A percentile compares a stretch with the other conserved stretches of the same genome.
phyloP scores from a whole-genome alignment of 2,888 invertebrate genomes.

The Drosophila nigricruria region DNA sequence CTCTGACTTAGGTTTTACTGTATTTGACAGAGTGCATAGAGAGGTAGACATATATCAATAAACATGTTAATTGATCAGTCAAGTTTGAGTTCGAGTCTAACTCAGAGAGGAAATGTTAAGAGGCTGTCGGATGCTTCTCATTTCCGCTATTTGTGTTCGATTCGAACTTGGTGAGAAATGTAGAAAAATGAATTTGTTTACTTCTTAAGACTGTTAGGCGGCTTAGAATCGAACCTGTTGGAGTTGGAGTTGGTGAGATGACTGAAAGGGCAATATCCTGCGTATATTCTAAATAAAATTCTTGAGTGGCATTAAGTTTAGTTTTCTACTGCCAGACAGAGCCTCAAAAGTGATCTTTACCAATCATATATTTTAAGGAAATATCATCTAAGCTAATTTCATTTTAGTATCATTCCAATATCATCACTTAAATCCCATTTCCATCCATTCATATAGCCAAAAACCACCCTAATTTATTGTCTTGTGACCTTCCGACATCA shows the following conservation, averaged over 20 bases:
- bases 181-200: background rate
- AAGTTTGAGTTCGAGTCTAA: background rate
- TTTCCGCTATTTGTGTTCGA: background rate
- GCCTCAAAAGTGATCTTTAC: too few relatives aligned
- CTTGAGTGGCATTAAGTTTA: too few relatives aligned
- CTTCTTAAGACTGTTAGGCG: background rate
- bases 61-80: background rate
- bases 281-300: too few relatives aligned
- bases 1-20: background rate
- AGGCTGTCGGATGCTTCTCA: background rate
- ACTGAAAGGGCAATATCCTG: too few relatives aligned
- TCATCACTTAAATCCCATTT: background rate
- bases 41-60: background rate
- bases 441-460: too few relatives aligned
- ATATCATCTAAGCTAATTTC: too few relatives aligned
- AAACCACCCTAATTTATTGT: background rate
- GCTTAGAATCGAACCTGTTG: background rate
- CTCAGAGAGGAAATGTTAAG: background rate
- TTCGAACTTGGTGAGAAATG: too few relatives aligned
- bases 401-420: too few relatives aligned
- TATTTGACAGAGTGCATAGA: background rate
- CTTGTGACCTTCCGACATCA: slow-evolving; percentile 20
- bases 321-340: too few relatives aligned
- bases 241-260: too few relatives aligned
- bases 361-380: too few relatives aligned